Base-by-base conservation (phyloP, 2,888 invertebrate species). In the Esperia sulphurella region DNA sequence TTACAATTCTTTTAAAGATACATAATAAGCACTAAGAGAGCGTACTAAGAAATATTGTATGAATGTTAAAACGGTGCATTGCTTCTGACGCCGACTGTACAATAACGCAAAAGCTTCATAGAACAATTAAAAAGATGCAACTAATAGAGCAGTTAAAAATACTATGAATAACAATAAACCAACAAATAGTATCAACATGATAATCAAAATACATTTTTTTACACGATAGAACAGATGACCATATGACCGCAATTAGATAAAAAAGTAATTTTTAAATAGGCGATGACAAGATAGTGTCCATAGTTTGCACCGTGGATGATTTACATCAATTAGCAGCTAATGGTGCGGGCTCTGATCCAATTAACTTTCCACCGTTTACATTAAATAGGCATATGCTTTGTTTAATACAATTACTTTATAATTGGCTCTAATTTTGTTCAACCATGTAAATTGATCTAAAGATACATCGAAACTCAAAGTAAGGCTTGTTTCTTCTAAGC, bases 261-360 rank as follows among this genome's bases (percentile, higher is more conserved):
- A 53, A 38, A 43, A 52, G 50, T 47, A 53, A 53, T 52, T 54
- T 48, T 49, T 37, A 47, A 51, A 48, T 48, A 51, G 55, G 49
- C 52, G 55, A 55, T 52, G 58, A 63, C 57, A 62, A 53, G 56
- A 55, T 53, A 50, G 47, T 50, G 52, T 48, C 33, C 43, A 48
- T 43, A 50, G 35, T 45, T 50, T 46, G 39, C 48, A 33, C 53
- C 49, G 44, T 35, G 50, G 46, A 40, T 59, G 65, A 64, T 66
- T 67, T 70, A 68, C 66, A 60, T 60, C 68, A 71, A 75, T 77
- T 77, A 77, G 65, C 57, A 58, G 52, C 62, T 74, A 75, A 75
- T 75, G 72, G 79, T 83, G 79, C 82, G 83, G 83, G 84, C 71
- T 66, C 70, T 73, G 71, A 81, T 79, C 71, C 71, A 72, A 81